A percentile compares a stretch with the other conserved stretches of the same genome.
These are phyloP conservation scores for Aegithalos caudatus DNA, from an alignment of 2,113 vertebrate species.

Conservation along the genomic window DNA sequence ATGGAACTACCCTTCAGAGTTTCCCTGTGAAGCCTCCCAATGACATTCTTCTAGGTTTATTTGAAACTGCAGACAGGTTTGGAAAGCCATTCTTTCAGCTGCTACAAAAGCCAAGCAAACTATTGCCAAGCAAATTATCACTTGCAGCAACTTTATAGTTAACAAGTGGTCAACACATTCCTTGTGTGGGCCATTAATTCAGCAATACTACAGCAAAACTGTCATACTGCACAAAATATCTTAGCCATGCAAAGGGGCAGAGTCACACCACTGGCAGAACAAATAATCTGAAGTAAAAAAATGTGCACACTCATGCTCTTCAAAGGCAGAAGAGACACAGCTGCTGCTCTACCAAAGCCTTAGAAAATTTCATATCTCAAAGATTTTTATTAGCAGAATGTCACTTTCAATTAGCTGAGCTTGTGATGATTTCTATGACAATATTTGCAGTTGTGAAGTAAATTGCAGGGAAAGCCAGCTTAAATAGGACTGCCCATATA, in stretches of 20 bases:
- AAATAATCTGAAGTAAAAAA: background rate
- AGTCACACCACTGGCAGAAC: background rate
- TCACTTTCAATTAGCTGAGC: background rate
- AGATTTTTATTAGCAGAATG: background rate
- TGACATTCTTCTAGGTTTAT: background rate
- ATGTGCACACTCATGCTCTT: background rate
- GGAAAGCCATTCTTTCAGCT: background rate
- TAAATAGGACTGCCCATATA: background rate
- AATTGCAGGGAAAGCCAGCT: background rate
- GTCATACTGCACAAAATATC: background rate
- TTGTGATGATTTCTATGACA: background rate
- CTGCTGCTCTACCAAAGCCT: background rate
- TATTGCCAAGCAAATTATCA: background rate
- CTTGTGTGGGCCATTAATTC: background rate
- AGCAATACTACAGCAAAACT: background rate
- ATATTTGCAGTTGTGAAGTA: background rate
- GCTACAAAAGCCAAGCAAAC: background rate
- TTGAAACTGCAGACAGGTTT: background rate
- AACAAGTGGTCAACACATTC: background rate
- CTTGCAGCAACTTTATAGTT: background rate
- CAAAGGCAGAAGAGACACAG: background rate
- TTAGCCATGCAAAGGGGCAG: background rate
- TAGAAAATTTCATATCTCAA: background rate
- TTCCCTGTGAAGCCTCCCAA: background rate
- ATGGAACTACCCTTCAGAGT: background rate